Percentiles rank a stretch among this genome's conserved stretches.
phyloP scores from a whole-genome alignment of 2,797 vertebrate species.

The Artibeus lituratus region DNA sequence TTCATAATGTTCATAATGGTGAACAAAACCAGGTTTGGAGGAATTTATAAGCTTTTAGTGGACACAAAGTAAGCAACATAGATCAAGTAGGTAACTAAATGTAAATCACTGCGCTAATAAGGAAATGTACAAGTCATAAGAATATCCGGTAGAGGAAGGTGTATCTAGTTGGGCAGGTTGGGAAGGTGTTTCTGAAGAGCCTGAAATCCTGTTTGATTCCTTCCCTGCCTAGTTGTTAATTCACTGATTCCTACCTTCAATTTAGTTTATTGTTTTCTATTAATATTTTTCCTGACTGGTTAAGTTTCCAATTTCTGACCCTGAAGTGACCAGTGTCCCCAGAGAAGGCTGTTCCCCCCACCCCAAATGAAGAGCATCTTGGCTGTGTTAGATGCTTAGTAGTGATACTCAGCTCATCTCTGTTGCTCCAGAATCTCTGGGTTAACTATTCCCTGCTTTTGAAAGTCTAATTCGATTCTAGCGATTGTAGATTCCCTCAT shows the following conservation, averaged over 20 bases:
- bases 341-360: too few relatives aligned
- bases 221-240: neutral
- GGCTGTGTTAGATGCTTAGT: neutral
- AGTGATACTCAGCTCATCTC: neutral
- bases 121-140: neutral
- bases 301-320: neutral
- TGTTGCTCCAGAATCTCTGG: neutral
- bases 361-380: neutral
- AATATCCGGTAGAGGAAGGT: neutral
- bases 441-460: neutral
- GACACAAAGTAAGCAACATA: neutral
- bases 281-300: neutral
- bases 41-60: neutral
- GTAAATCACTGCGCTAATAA: neutral
- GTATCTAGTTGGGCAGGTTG: neutral
- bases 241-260: neutral
- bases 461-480: neutral
- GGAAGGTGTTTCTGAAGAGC: neutral
- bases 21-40: neutral
- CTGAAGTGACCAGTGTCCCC: neutral
- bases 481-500: neutral
- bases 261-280: neutral
- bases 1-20: neutral
- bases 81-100: neutral
- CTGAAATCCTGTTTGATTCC: neutral